Evolutionary conservation across 2,797 vertebrate species (phyloP), one percentile per base, ranked within the genome.

Genomic region (Schizothorax lantsangensis): DNA sequence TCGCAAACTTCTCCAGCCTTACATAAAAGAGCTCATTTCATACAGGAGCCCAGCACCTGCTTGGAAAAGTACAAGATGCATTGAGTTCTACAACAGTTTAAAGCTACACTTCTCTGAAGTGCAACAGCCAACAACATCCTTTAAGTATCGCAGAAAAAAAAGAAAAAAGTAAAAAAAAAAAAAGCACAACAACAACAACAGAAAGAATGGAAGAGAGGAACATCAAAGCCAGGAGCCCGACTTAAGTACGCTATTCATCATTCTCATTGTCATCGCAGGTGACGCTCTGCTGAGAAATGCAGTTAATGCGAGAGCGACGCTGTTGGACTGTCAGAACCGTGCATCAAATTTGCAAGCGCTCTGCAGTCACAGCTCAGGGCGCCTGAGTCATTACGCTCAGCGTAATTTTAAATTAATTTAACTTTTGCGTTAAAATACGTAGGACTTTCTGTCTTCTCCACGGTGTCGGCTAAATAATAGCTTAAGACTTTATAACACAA

Each of bases 1-100:
- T 93, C 92, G 89, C 87, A 92, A 87, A 89, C 90, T 93, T 92
- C 91, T 92, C 91, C 79, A 87, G 83, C 49, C 72, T 62, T 40
- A 21, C 43, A 82, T 36, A 45, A 88, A 88, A 84, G 68, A 87
- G 73, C 68, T 81, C 83, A 40, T 85, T 89, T 87, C 71, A 83
- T 69, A 52, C 75, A 71, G 73, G 84, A 87, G 66, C 72, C 11
- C 66, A 66, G 43, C 79, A 84, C 73, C 83, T 87, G 49, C 77
- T 83, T 49, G 17, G 72, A 71, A 87, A 74, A 83, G 74, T 83
- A 71, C 68, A 59, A 75, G 83, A 87, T 33, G 17, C 40, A 47
- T 88, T 81, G 64, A 79, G 84, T 79, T 68, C 38, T 57, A 79
- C 43, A 52, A 66, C 59, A 30, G 69, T 87, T 84, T 81, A 81